Evolutionary conservation across 2,113 vertebrate genomes (phyloP), one percentile per base, ranked within the genome.

Genomic region (Phalacrocorax pelagicus): DNA sequence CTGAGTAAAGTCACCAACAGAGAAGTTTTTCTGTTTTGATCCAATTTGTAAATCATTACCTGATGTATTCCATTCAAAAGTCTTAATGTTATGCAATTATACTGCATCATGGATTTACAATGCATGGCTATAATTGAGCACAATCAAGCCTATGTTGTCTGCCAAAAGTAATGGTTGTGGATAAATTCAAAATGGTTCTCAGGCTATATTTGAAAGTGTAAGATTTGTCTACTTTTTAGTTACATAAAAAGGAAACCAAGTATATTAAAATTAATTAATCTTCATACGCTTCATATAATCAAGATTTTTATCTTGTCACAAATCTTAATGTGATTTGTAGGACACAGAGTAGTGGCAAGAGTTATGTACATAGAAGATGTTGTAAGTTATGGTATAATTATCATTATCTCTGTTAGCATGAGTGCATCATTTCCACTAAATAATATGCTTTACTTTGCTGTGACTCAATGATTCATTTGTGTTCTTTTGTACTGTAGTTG

Each of bases 381-480:
- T 91, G 36, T 71, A 89, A 95, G 84, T 88, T 92, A 55, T 59
- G 29, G 30, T 91, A 47, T 82, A 87, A 95, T 96, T 95, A 90
- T 80, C 34, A 70, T 90, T 85, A 90, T 91, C 58, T 95, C 84
- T 91, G 70, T 86, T 95, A 78, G 62, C 71, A 69, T 58, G 66
- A 91, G 51, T 73, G 42, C 62, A 82, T 94, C 47, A 55, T 90
- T 96, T 91, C 34, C 63, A 63, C 71, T 86, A 80, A 95, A 90
- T 91, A 90, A 51, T 52, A 62, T 82, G 58, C 18, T n/a, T 78
- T 91, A 30, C 86, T 95, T 83, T 90, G 51, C 54, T 82, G 26
- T 54, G 81, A 88, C 40, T 91, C 62, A 15, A 9, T 19, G 71
- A 91, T 91, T 92, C 47, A 72, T 91, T 94, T 94, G 49, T 89